Percentiles rank a stretch among this genome's conserved stretches.
phyloP scores from a whole-genome alignment of 1,140 invertebrate genomes.

The Drosophila tristis region DNA sequence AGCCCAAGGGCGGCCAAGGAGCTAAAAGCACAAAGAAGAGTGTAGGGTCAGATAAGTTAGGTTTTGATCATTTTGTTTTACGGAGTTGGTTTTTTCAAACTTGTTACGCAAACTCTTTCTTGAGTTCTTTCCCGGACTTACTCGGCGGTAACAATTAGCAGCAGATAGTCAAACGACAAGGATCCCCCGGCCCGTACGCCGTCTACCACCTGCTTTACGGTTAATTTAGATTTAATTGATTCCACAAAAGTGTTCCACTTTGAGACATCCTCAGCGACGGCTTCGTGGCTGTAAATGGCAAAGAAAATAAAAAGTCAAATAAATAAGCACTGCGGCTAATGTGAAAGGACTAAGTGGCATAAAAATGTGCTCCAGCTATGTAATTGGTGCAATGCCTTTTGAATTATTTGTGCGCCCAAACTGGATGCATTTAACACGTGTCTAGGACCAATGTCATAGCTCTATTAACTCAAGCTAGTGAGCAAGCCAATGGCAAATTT shows the following conservation, averaged over 20 bases:
- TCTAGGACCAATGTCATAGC: slow-evolving; percentile 11
- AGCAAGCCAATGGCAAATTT: slow-evolving; percentile 53
- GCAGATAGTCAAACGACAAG: slow-evolving; percentile 92
- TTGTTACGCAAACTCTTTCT: background rate
- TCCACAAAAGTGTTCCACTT: slow-evolving; percentile 89
- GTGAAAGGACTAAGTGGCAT: background rate
- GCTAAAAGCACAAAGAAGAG: slow-evolving; percentile 67
- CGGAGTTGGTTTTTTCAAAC: slow-evolving; percentile 1
- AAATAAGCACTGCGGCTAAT: slow-evolving; percentile 38
- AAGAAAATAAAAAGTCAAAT: slow-evolving; percentile 14
- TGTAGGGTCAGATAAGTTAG: slow-evolving; percentile 17
- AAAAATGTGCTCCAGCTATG: background rate
- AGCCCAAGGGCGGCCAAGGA: slow-evolving; percentile 86
- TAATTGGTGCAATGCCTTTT: slow-evolving; percentile 12
- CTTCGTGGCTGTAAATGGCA: slow-evolving; percentile 44
- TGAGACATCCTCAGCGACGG: slow-evolving; percentile 83
- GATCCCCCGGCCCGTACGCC: slow-evolving; percentile 90
- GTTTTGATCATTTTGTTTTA: background rate
- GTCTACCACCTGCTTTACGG: slow-evolving; percentile 94
- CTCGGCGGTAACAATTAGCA: slow-evolving; percentile 92
- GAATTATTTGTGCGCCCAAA: slow-evolving; percentile 50
- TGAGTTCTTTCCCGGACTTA: slow-evolving; percentile 85
- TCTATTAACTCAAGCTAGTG: background rate
- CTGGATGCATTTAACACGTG: slow-evolving; percentile 66
- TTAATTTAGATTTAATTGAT: slow-evolving; percentile 91